These are phyloP conservation scores for Epicampocera succincta DNA, from an alignment of 2,888 invertebrate genomes.

Conservation along the genomic window DNA sequence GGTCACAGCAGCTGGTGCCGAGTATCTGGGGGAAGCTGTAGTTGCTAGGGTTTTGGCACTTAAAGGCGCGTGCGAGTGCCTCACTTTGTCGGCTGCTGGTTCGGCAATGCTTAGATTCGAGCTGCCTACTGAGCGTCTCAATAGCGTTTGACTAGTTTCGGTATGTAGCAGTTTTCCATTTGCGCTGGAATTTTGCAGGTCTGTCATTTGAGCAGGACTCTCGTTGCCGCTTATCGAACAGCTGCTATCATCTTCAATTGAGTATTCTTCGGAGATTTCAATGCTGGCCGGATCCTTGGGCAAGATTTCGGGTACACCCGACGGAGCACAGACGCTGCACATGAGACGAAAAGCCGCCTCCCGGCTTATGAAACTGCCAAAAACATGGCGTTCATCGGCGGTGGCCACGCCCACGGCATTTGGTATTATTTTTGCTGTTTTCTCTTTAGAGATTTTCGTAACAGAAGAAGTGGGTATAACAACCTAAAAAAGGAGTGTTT, in stretches of 20 bases:
- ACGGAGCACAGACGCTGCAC: conserved; percentile 90
- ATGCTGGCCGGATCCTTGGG: conserved; percentile 78
- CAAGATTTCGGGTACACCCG: conserved; percentile 78
- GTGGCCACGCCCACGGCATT: conserved; percentile 93
- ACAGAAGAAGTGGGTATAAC: conserved; percentile 94
- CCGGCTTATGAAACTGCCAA: conserved; percentile 93
- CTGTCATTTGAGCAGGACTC: conserved; percentile 75
- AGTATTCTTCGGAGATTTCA: conserved; percentile 79
- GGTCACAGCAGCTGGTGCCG: conserved; percentile 72
- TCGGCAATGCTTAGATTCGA: conserved; percentile 68
- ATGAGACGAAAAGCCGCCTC: conserved; percentile 94
- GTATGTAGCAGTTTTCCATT: conserved; percentile 65
- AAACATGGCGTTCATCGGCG: conserved; percentile 92
- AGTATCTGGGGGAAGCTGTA: conserved; percentile 70
- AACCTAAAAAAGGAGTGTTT: conserved; percentile 83
- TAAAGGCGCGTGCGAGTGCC: conserved; percentile 75
- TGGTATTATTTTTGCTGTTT: conserved; percentile 95
- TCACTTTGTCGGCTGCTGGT: conserved; percentile 60
- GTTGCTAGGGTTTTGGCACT: conserved; percentile 72
- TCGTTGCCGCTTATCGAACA: conserved; percentile 83
- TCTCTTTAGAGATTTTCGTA: conserved; percentile 94
- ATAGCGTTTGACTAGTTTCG: conserved; percentile 73
- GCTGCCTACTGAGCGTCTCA: conserved; percentile 72
- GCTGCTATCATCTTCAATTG: conserved; percentile 83
- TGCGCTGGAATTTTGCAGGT: conserved; percentile 41